These are phyloP conservation scores for Probosciger aterrimus DNA, from an alignment of 2,113 vertebrate genomes.

Conservation along the genomic window DNA sequence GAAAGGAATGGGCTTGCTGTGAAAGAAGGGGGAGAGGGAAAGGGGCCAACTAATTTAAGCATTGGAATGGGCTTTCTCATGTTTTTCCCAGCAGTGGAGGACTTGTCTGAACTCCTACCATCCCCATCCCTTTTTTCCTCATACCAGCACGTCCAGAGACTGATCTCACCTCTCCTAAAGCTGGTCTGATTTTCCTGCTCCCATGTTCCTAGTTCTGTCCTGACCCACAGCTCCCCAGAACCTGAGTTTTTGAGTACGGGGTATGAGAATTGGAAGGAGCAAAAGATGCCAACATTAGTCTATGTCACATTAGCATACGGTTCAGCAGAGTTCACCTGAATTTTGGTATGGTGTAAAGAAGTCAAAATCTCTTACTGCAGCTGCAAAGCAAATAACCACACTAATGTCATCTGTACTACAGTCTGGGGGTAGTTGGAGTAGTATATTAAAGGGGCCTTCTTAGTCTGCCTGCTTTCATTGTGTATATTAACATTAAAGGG, in stretches of 20 bases:
- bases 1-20: neutral
- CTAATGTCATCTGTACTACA: neutral
- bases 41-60: neutral
- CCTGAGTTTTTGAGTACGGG: neutral
- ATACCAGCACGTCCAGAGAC: neutral
- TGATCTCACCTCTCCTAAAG: neutral
- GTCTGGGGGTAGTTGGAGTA: neutral
- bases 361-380: neutral
- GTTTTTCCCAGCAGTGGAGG: neutral
- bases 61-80: neutral
- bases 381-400: neutral
- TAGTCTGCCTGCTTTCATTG: neutral
- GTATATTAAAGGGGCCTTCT: neutral
- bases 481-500: neutral
- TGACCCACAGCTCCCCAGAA: neutral
- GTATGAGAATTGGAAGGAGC: neutral
- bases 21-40: neutral
- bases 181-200: neutral
- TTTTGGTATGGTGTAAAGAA: neutral
- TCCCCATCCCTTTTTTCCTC: accelerated
- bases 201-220: neutral
- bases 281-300: neutral
- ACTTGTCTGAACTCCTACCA: neutral
- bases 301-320: neutral
- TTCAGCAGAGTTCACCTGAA: neutral